phyloP scores from a whole-genome alignment of 2,797 vertebrate species.

The Lophotriccus pileatus region DNA sequence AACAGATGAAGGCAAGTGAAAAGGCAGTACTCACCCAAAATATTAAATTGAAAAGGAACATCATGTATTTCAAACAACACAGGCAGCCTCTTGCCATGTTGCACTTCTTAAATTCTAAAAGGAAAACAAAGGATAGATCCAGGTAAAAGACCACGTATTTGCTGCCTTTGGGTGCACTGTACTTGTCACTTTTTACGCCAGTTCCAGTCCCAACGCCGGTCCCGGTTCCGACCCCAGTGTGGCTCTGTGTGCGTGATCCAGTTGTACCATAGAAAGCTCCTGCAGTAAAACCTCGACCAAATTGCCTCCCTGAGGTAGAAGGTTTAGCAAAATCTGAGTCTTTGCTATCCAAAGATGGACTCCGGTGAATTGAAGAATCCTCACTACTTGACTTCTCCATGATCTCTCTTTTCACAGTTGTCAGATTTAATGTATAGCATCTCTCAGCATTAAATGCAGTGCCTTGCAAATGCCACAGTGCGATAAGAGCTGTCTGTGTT shows the following conservation, averaged over 20 bases:
- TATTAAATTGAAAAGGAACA: slow-evolving; percentile 99
- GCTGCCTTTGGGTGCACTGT: slow-evolving; percentile 91
- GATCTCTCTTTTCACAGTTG: slow-evolving; percentile 80
- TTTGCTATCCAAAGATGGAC: slow-evolving; percentile 96
- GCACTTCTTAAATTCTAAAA: slow-evolving; percentile 99
- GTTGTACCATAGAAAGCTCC: slow-evolving; percentile 96
- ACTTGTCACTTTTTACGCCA: slow-evolving; percentile 83
- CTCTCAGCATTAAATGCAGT: slow-evolving; percentile 79
- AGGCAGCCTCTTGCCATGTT: slow-evolving; percentile 99
- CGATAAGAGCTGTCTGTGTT: slow-evolving; percentile 28
- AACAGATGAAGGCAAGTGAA: not conserved
- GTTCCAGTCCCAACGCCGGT: slow-evolving; percentile 64
- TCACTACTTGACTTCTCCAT: slow-evolving; percentile 99
- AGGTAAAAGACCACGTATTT: slow-evolving; percentile 99
- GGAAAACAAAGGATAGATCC: slow-evolving; percentile 99
- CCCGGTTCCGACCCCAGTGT: slow-evolving; percentile 54
- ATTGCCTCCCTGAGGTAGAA: slow-evolving; percentile 89
- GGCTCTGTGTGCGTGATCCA: slow-evolving; percentile 78
- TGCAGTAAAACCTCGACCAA: slow-evolving; percentile 93
- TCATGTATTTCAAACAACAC: slow-evolving; percentile 98
- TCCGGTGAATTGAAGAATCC: slow-evolving; percentile 97
- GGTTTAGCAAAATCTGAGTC: slow-evolving; percentile 92
- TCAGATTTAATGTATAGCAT: slow-evolving; percentile 84
- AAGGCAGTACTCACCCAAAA: slow-evolving; percentile 93
- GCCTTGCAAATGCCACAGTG: slow-evolving; percentile 49